Evolutionary conservation across 2,888 invertebrate genomes (phyloP).

Genomic region (Itoplectis maculator): DNA sequence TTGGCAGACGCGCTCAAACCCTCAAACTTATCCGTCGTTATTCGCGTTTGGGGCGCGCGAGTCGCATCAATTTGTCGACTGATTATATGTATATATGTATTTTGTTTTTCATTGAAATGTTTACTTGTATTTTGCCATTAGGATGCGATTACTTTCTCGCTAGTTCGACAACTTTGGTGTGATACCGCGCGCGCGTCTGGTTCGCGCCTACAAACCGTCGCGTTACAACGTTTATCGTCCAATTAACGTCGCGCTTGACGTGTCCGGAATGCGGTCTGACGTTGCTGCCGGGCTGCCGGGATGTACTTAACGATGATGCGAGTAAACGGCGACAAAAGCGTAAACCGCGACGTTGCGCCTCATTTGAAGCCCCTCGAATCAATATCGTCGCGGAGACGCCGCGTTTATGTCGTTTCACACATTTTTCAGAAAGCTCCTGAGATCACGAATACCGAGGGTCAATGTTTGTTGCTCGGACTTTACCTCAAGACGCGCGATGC

Average conservation of each 20-base stretch:
- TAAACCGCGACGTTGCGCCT: conserved; percentile 34
- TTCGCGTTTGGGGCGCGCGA: too few species aligned
- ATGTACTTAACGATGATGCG: conserved; percentile 18
- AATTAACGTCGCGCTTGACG: conserved; percentile 5
- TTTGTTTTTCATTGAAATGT: too few species aligned
- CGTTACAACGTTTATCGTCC: not conserved
- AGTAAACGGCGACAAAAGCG: conserved; percentile 28
- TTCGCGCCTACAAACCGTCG: not conserved
- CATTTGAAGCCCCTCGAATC: conserved; percentile 50
- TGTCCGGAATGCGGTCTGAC: conserved; percentile 29
- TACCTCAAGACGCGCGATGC: conserved; percentile 30
- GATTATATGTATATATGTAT: too few species aligned
- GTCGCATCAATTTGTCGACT: too few species aligned
- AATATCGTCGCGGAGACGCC: conserved; percentile 57
- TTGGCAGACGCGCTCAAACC: not conserved
- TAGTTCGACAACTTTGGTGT: not conserved
- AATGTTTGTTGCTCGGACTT: conserved; percentile 44
- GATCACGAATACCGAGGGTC: conserved; percentile 33
- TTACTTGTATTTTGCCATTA: too few species aligned
- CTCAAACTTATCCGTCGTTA: too few species aligned
- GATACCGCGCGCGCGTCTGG: too few species aligned
- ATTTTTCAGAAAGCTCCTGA: conserved; percentile 49
- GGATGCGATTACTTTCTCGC: not conserved
- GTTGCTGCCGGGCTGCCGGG: not conserved
- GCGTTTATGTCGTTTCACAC: conserved; percentile 60